Percentiles rank a stretch among this genome's conserved stretches.
Evolutionary conservation across 2,888 invertebrate genomes (phyloP).

Genomic region (Serripes groenlandicus): DNA sequence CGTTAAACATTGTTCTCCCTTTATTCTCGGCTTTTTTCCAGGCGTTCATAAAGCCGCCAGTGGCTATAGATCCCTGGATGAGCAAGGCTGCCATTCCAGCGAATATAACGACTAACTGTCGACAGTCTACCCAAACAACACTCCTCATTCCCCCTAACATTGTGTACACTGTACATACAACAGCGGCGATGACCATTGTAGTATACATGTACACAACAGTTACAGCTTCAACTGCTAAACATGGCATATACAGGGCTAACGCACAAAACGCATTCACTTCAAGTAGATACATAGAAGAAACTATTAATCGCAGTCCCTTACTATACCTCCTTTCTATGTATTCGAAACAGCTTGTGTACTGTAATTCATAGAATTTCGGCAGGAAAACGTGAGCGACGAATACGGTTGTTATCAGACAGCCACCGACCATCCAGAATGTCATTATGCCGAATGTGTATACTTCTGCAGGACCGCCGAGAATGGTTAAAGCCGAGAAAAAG

Average conservation of each 20-base stretch:
- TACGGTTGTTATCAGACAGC: slow-evolving; percentile 72
- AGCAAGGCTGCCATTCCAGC: neutral
- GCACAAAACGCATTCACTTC: slow-evolving; percentile 37
- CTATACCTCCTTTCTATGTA: slow-evolving; percentile 40
- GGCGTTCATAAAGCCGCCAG: neutral
- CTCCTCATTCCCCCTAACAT: slow-evolving; percentile 87
- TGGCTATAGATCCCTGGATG: neutral
- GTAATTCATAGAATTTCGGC: slow-evolving; percentile 47
- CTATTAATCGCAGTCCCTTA: slow-evolving; percentile 14
- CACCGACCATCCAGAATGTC: slow-evolving; percentile 36
- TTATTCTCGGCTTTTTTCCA: neutral
- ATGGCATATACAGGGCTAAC: slow-evolving; percentile 39
- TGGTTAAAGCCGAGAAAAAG: slow-evolving; percentile 63
- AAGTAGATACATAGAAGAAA: slow-evolving; percentile 25
- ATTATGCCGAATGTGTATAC: slow-evolving; percentile 62
- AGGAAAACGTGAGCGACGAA: slow-evolving; percentile 40
- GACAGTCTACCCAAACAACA: slow-evolving; percentile 78
- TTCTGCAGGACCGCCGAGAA: slow-evolving; percentile 64
- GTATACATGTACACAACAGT: slow-evolving; percentile 93
- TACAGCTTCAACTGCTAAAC: slow-evolving; percentile 88
- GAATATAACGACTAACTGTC: slow-evolving; percentile 4
- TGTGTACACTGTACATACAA: slow-evolving; percentile 94
- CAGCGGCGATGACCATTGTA: slow-evolving; percentile 92
- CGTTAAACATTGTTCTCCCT: neutral
- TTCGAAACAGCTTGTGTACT: slow-evolving; percentile 48